Base-by-base conservation (phyloP, 2,797 vertebrate species). In the Macrochelys suwanniensis region DNA sequence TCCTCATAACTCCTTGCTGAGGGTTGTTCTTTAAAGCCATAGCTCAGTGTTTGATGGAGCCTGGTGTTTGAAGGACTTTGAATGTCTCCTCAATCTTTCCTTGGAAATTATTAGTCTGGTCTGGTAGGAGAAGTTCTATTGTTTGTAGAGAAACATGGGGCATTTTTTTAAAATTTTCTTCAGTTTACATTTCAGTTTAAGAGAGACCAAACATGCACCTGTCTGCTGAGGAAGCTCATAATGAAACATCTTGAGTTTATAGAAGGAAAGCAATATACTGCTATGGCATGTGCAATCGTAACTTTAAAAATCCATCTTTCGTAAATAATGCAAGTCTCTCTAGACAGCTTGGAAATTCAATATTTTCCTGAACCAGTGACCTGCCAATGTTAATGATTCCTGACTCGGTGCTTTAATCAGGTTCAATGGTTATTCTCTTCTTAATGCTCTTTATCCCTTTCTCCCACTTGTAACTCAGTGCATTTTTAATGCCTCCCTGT, bases 281-380 rank as follows among this genome's bases (percentile, higher is more conserved):
- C n/a, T 85, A 45, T 13, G 53, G 45, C 5, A 85, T 21, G 5
- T 12, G 49, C 90, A 92, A 17, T 33, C 23, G 10, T 77, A 77
- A 88, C 11, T 31, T 33, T 21, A 49, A 31, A 76, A 76, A 12
- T 0, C 2, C 15, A 31, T 49, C 11, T 49, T 82, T 85, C 71
- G 31, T 77, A 90, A 94, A 86, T 82, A 83, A 57, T 17, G 59
- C 61, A 12, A 15, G 9, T 85, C 15, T 94, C 47, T 81, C 47
- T 31, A 85, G 25, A 26, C 28, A 65, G n/a, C 42, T 68, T 74
- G 16, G 50, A 96, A 87, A 94, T 78, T 51, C 65, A 49, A 4
- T 77, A 82, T 81, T 97, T 96, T 94, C 56, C 92, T 90, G 50
- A 94, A 88, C 10, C 47, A 85, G 45, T 76, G 85, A 81, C 19